A percentile compares a stretch with the other conserved stretches of the same genome.
These are phyloP conservation scores for Brachionus asplanchnoidis DNA, from an alignment of 1,140 invertebrate species.

Conservation along the genomic window DNA sequence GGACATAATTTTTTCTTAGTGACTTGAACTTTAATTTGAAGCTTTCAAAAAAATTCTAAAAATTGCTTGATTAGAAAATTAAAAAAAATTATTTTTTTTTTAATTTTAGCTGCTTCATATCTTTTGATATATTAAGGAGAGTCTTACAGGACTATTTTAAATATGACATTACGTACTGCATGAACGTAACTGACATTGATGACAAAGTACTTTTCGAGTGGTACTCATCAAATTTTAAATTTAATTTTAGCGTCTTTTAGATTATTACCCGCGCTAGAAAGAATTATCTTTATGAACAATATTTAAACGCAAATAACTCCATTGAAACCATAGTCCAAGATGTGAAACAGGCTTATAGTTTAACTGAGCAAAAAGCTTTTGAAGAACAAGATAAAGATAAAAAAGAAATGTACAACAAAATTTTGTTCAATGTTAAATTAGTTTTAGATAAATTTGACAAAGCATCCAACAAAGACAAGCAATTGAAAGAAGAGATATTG, in stretches of 20 bases:
- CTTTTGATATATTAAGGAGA: conserved; percentile 92
- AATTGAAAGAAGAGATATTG: not conserved
- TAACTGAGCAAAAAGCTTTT: conserved; percentile 45
- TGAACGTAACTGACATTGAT: conserved; percentile 98
- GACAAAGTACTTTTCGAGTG: conserved; percentile 68
- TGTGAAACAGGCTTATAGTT: conserved; percentile 64
- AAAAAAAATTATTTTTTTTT: not conserved
- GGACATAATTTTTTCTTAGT: too few species aligned
- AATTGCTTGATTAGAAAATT: too few species aligned
- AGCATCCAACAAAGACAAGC: not conserved
- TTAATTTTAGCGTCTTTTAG: conserved; percentile 46
- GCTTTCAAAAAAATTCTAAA: too few species aligned
- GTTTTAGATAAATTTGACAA: conserved; percentile 35
- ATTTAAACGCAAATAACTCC: conserved; percentile 51
- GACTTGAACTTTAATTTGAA: too few species aligned
- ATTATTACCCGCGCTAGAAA: conserved; percentile 91
- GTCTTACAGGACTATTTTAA: conserved; percentile 88
- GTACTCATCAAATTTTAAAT: not conserved
- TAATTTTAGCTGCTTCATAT: conserved; percentile 82
- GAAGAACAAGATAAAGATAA: conserved; percentile 45
- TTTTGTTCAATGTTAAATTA: conserved; percentile 43
- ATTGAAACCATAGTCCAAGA: not conserved
- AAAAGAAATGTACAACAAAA: conserved; percentile 42
- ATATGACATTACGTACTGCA: conserved; percentile 89
- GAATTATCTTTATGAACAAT: conserved; percentile 80